phyloP scores from a whole-genome alignment of 2,113 vertebrate genomes.

The Varanus salvator region DNA sequence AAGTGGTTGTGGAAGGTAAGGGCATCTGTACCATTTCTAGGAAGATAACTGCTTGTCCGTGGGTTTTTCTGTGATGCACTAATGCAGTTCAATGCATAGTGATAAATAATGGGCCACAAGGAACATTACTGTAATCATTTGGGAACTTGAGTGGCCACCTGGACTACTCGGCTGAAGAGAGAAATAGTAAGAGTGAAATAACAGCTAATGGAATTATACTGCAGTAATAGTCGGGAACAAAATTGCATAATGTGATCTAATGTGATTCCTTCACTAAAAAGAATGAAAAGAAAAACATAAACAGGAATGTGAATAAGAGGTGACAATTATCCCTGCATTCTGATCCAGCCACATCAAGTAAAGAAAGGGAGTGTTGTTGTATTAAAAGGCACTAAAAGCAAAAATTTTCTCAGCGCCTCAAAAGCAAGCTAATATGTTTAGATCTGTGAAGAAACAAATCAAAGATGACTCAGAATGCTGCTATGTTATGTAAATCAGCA shows the following conservation, averaged over 20 bases:
- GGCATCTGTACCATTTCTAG: background rate
- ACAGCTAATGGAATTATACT: background rate
- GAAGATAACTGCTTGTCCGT: background rate
- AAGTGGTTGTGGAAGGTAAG: background rate
- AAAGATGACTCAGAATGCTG: no score
- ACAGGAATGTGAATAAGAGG: background rate
- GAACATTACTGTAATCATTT: background rate
- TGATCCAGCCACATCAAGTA: background rate
- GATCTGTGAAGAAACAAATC: no score
- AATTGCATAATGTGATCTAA: background rate
- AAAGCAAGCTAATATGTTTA: no score
- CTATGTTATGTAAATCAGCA: no score
- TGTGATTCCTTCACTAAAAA: background rate
- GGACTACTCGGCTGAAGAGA: background rate
- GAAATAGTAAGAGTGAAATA: background rate
- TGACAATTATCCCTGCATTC: background rate
- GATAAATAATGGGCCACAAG: background rate
- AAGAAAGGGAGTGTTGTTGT: no score
- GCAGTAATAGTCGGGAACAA: background rate
- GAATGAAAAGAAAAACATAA: background rate
- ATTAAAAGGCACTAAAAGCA: no score
- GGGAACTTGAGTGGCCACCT: background rate
- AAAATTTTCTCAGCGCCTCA: no score
- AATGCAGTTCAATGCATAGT: background rate
- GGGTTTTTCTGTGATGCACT: background rate